Evolutionary conservation across 2,113 vertebrate genomes (phyloP).

Genomic region (Oryzias curvinotus): DNA sequence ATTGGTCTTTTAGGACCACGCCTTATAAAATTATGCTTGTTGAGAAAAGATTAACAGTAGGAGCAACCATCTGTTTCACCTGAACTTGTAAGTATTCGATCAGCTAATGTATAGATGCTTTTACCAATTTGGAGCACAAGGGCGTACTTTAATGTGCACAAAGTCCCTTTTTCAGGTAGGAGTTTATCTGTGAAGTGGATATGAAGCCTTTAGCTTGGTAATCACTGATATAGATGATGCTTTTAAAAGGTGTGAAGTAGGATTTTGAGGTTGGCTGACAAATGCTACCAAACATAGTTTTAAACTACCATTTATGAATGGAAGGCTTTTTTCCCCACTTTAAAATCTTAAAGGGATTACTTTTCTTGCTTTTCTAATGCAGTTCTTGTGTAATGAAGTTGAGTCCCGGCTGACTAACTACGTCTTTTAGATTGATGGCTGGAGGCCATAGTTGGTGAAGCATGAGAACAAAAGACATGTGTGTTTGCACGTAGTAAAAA

Average conservation of each 20-base stretch:
- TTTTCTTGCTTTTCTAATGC: slow-evolving; percentile 28
- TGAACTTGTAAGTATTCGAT: not conserved
- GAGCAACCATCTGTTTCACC: not conserved
- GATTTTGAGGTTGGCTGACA: slow-evolving; percentile 5
- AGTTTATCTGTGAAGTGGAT: not conserved
- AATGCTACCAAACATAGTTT: not conserved
- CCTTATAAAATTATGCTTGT: no score
- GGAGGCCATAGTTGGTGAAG: slow-evolving; percentile 28
- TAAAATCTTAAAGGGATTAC: slow-evolving; percentile 32
- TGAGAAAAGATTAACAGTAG: no score
- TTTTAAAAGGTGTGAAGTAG: not conserved
- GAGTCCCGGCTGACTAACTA: slow-evolving; percentile 25
- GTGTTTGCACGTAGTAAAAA: slow-evolving; percentile 29
- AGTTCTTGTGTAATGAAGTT: slow-evolving; percentile 30
- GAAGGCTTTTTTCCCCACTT: slow-evolving; percentile 14
- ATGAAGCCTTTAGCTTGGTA: slow-evolving; percentile 2
- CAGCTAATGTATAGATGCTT: slow-evolving; percentile 5
- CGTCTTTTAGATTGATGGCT: slow-evolving; percentile 35
- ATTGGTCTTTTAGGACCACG: no score
- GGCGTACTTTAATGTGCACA: not conserved
- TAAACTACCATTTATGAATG: accelerated
- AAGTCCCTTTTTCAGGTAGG: not conserved
- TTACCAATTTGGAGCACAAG: not conserved
- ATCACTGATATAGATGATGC: not conserved
- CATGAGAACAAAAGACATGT: slow-evolving; percentile 41